Base-by-base conservation (phyloP, 2,113 vertebrate genomes). In the Silurus glanis region DNA sequence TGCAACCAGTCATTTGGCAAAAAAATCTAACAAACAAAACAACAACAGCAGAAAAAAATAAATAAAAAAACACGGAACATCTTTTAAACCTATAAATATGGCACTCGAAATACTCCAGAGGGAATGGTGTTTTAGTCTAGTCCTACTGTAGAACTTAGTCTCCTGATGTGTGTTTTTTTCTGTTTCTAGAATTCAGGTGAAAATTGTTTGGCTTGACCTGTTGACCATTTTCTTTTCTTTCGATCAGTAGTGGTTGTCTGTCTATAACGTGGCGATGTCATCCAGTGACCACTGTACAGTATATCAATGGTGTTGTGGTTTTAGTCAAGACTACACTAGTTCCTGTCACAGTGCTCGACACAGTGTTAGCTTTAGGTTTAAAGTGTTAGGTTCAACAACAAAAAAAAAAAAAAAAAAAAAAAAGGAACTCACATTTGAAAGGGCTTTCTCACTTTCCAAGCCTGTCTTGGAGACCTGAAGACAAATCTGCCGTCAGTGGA, bases 371-470 rank as follows among this genome's bases (percentile, higher is more conserved):
- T 80, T 45, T 80, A 61, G 76, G 55, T 78, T 78, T 78, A 56
- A 78, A 55, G 59, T 87, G 83, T 89, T 88, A 88, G 88, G 89
- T 89, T 72, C 28, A 62, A 76, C 17, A 79, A 71, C 80, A 67
- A 45, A 90, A 90, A 91, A 80, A 89, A 71, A 25, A 28, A 12
- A n/a, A 56, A 3, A 4, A 85, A 66, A 74, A 59, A 58, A 37
- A 82, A 86, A 53, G 85, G 37, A 37, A 91, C 90, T 93, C 89
- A 92, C 92, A 90, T 89, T 58, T 88, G 88, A 95, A 56, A 95
- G 95, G 95, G 94, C 94, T 95, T 94, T 94, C 94, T 94, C 89
- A 92, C 93, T 92, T 93, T 94, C 92, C 92, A 92, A 95, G 92
- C 91, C 90, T 61, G 81, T 90, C 90, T 93, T 87, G 88, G 89